Evolutionary conservation across 2,888 invertebrate species (phyloP).

Genomic region (Criorhina ranunculi): DNA sequence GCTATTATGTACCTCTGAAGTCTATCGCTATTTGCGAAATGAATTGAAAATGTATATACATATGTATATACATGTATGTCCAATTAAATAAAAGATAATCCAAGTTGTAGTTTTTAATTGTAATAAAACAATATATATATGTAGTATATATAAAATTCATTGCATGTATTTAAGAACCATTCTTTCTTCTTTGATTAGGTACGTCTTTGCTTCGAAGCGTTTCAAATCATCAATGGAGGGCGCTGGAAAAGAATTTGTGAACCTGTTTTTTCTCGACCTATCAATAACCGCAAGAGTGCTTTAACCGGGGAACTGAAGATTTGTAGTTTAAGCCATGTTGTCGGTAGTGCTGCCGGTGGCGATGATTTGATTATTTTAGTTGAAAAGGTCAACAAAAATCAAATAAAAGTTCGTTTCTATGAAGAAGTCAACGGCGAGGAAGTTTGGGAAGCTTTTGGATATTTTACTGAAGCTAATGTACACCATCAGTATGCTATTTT

Average conservation of each 20-base stretch:
- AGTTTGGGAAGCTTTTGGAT: constrained; percentile 90
- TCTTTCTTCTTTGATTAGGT: constrained; percentile 81
- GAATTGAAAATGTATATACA: too few species aligned
- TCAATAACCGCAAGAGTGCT: constrained; percentile 93
- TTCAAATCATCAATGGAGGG: constrained; percentile 85
- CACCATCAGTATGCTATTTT: constrained; percentile 96
- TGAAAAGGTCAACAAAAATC: constrained; percentile 95
- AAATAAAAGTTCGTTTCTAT: constrained; percentile 93
- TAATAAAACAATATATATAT: too few species aligned
- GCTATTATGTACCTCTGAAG: too few species aligned
- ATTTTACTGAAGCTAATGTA: constrained; percentile 92
- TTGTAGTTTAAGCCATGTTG: constrained; percentile 89
- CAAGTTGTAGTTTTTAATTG: too few species aligned
- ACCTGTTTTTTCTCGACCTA: constrained; percentile 89
- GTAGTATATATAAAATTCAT: too few species aligned
- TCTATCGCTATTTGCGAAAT: too few species aligned
- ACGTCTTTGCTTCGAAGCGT: constrained; percentile 91
- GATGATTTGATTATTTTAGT: constrained; percentile 93
- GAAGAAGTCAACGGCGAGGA: constrained; percentile 89
- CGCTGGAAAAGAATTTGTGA: constrained; percentile 87
- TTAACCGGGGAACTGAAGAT: constrained; percentile 93
- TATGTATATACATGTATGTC: too few species aligned
- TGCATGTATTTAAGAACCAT: neutral
- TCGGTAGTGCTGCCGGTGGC: constrained; percentile 89
- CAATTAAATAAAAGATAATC: too few species aligned